Conservation (phyloP, 2,888 invertebrate genomes). For the Andrena dorsata region DNA sequence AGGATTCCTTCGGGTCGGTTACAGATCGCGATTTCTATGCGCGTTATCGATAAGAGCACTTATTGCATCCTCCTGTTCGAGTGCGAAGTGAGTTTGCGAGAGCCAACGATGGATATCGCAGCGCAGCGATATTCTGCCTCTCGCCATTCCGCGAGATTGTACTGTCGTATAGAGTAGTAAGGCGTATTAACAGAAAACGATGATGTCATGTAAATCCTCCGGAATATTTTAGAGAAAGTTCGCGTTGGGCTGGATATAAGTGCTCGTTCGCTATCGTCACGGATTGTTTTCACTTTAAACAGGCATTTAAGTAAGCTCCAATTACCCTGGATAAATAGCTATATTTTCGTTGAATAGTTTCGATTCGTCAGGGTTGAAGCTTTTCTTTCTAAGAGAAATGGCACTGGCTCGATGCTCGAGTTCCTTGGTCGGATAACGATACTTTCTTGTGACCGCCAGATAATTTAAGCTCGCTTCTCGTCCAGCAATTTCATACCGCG, state of each 20-base stretch:
- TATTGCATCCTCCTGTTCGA: slow-evolving; percentile 6
- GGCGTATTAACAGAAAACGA: slow-evolving; percentile 20
- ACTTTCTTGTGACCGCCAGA: not conserved
- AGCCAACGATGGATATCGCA: not conserved
- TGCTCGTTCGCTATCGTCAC: slow-evolving; percentile 1
- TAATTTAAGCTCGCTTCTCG: not conserved
- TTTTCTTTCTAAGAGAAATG: not conserved
- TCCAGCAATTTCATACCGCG: not conserved
- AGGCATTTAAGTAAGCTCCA: not conserved
- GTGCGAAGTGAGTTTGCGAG: not conserved
- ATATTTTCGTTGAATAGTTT: not conserved
- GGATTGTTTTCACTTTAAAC: slow-evolving; percentile 17
- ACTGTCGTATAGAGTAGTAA: slow-evolving; percentile 13
- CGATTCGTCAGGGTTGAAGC: not conserved
- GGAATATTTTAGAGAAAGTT: slow-evolving; percentile 15
- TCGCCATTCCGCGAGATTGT: not conserved
- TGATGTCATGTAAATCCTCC: slow-evolving; percentile 12
- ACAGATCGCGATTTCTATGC: slow-evolving; percentile 10
- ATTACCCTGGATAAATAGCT: not conserved
- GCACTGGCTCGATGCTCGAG: not conserved
- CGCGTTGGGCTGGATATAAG: not conserved
- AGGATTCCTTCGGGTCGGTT: slow-evolving; percentile 21
- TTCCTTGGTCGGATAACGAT: slow-evolving; percentile 24
- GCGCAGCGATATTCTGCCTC: not conserved
- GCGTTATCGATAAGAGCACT: slow-evolving; percentile 17